phyloP scores from a whole-genome alignment of 2,797 vertebrate genomes.

The Apogon talboti region DNA sequence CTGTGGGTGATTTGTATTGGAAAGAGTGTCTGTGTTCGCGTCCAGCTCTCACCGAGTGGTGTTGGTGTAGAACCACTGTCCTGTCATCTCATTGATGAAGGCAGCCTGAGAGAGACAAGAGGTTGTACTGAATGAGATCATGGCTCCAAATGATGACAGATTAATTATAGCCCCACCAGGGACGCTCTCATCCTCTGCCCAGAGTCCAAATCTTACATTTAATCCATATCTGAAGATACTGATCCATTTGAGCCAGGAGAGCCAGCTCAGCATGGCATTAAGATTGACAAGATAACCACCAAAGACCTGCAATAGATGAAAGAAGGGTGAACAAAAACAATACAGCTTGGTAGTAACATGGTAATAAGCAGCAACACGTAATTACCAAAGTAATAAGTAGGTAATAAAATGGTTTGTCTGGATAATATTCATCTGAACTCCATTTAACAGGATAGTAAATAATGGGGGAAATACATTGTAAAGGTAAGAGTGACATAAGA shows the following conservation, averaged over 20 bases:
- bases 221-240: conserved; percentile 87
- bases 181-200: not conserved
- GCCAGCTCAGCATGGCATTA: conserved; percentile 86
- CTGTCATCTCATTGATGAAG: conserved; percentile 83
- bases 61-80: conserved; percentile 71
- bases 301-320: conserved; percentile 79
- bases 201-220: conserved; percentile 69
- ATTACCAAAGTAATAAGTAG: too few relatives aligned
- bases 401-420: too few relatives aligned
- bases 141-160: conserved; percentile 4
- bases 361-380: too few relatives aligned
- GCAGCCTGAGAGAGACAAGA: conserved; percentile 72
- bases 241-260: conserved; percentile 86
- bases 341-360: too few relatives aligned
- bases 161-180: not conserved
- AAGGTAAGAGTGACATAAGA: too few relatives aligned
- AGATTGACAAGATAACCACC: conserved; percentile 86
- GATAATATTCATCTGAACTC: too few relatives aligned
- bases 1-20: not conserved
- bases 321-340: not conserved
- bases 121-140: not conserved
- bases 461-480: too few relatives aligned
- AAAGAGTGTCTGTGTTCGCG: not conserved
- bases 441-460: too few relatives aligned
- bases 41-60: conserved; percentile 68